These are phyloP conservation scores for Esox lucius DNA, from an alignment of 2,797 vertebrate genomes.

Conservation along the genomic window DNA sequence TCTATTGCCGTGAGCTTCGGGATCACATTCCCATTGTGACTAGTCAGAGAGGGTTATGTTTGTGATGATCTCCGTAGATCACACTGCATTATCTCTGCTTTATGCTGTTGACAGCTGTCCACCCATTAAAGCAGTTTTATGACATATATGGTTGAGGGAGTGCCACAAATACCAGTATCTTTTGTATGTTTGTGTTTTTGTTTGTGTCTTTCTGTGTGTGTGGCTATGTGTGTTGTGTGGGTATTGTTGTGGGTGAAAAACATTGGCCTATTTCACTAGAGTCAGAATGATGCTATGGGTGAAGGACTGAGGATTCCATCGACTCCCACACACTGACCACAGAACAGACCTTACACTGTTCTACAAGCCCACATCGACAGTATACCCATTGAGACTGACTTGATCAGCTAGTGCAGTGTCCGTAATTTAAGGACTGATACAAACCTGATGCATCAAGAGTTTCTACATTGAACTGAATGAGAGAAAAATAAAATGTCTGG, in stretches of 20 bases:
- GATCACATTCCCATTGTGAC: background rate
- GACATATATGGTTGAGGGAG: background rate
- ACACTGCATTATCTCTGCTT: background rate
- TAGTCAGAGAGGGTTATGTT: background rate
- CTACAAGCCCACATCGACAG: conserved; percentile 7
- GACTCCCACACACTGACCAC: conserved; percentile 29
- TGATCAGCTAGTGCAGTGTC: background rate
- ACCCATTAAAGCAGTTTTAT: background rate
- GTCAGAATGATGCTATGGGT: background rate
- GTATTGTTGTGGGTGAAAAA: background rate
- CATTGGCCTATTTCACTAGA: background rate
- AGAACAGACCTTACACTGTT: conserved; percentile 15
- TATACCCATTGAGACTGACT: background rate
- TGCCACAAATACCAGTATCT: background rate
- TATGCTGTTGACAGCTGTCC: background rate
- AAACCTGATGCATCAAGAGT: background rate
- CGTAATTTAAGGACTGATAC: background rate
- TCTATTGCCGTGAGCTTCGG: background rate
- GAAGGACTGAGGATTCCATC: conserved; percentile 40
- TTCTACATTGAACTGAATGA: background rate
- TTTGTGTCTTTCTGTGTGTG: background rate
- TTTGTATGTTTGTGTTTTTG: background rate
- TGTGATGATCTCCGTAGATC: background rate
- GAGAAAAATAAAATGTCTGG: background rate
- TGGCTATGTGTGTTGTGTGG: conserved; percentile 24